A percentile compares a stretch with the other conserved stretches of the same genome.
These are phyloP conservation scores for Zaprionus camerounensis DNA, from an alignment of 1,140 invertebrate genomes.

Conservation along the genomic window DNA sequence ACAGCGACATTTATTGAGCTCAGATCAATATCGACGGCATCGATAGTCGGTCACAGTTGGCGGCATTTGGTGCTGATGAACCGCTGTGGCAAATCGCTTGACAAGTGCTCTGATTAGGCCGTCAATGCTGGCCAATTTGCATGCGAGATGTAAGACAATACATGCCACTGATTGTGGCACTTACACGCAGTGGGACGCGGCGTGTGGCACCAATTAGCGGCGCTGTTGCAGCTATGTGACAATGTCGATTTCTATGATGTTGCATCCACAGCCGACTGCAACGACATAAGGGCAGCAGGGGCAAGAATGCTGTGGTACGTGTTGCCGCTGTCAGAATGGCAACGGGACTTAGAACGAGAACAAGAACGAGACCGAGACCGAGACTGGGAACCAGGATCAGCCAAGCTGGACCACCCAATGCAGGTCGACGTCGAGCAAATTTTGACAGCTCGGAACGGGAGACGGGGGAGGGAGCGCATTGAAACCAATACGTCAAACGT, in stretches of 20 bases:
- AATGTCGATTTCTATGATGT: slow-evolving; percentile 46
- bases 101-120: slow-evolving; percentile 27
- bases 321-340: slow-evolving; percentile 49
- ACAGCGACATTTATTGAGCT: neutral
- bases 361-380: neutral
- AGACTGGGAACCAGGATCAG: slow-evolving; percentile 1
- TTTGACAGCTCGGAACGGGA: slow-evolving; percentile 37
- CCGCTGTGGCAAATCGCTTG: slow-evolving; percentile 30
- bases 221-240: slow-evolving; percentile 33
- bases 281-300: slow-evolving; percentile 29
- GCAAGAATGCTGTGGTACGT: slow-evolving; percentile 41
- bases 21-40: neutral
- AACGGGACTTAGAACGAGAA: too few species aligned
- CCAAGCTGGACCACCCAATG: slow-evolving; percentile 61
- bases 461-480: slow-evolving; percentile 33
- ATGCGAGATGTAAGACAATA: slow-evolving; percentile 44
- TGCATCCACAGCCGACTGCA: slow-evolving; percentile 28
- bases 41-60: neutral
- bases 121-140: slow-evolving; percentile 32
- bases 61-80: slow-evolving; percentile 19
- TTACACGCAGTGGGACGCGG: slow-evolving; percentile 7
- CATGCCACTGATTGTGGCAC: slow-evolving; percentile 37
- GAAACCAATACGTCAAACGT: slow-evolving; percentile 79
- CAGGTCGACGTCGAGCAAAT: slow-evolving; percentile 26
- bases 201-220: slow-evolving; percentile 49